Percentiles rank a stretch among this genome's conserved stretches.
Conservation (phyloP, 2,888 invertebrate genomes). For the Noctua janthina region DNA sequence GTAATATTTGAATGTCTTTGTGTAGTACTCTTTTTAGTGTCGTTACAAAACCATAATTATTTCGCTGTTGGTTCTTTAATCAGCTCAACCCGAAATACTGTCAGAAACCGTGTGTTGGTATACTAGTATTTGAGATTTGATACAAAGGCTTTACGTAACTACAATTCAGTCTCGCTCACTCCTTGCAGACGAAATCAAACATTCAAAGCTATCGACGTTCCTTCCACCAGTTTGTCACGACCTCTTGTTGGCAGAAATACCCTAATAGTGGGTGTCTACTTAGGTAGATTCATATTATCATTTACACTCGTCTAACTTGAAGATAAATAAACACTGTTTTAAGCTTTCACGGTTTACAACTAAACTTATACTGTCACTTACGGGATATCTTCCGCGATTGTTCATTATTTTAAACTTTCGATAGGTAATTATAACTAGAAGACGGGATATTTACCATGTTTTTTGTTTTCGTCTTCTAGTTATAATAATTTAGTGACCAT, state of each 20-base stretch:
- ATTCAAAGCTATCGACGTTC: conserved; percentile 76
- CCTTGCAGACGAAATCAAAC: conserved; percentile 72
- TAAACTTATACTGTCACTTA: too few species aligned
- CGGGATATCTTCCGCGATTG: too few species aligned
- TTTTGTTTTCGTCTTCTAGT: too few species aligned
- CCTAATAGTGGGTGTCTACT: background rate
- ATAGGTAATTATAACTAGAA: too few species aligned
- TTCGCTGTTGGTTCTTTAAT: background rate
- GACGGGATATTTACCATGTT: too few species aligned
- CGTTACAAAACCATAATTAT: background rate
- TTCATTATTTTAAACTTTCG: too few species aligned
- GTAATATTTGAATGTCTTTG: too few species aligned
- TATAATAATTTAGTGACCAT: too few species aligned
- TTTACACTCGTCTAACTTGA: background rate
- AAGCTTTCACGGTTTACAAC: too few species aligned
- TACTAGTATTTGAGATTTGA: background rate
- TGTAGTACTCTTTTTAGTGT: too few species aligned
- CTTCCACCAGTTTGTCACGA: conserved; percentile 73
- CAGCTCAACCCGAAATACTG: too few species aligned
- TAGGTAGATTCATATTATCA: background rate
- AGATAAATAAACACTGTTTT: background rate
- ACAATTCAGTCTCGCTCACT: conserved; percentile 12
- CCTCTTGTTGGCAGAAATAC: conserved; percentile 64
- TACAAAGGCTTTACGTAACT: conserved; percentile 1
- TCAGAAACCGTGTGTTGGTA: too few species aligned